These are phyloP conservation scores for Karalla daura DNA, from an alignment of 2,797 vertebrate genomes.

Conservation along the genomic window DNA sequence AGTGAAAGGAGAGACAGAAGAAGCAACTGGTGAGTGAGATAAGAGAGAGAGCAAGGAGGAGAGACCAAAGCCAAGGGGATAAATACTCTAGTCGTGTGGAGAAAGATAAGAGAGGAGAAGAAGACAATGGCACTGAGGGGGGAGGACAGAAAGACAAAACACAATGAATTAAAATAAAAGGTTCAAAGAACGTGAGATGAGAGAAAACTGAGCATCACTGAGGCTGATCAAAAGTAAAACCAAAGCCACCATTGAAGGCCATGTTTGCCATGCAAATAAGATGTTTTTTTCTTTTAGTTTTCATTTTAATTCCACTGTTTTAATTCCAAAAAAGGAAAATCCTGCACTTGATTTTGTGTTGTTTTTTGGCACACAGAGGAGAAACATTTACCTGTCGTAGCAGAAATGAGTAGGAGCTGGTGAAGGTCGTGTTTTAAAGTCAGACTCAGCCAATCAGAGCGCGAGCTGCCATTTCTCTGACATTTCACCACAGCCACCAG, in stretches of 20 bases:
- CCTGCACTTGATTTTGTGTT: too few species aligned
- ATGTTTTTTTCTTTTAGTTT: too few species aligned
- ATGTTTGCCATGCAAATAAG: too few species aligned
- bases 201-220: neutral
- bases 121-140: neutral
- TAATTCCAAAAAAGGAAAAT: too few species aligned
- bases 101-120: neutral
- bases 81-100: neutral
- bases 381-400: too few species aligned
- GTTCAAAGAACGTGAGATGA: neutral
- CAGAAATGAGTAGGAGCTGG: neutral
- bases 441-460: neutral
- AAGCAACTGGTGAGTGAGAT: constrained; percentile 6
- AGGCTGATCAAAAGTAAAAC: neutral
- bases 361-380: too few species aligned
- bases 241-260: too few species aligned
- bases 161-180: neutral
- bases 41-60: neutral
- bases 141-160: neutral
- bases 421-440: neutral
- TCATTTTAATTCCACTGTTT: too few species aligned
- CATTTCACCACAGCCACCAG: too few species aligned
- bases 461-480: neutral
- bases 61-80: neutral
- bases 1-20: neutral